A percentile compares a stretch with the other conserved stretches of the same genome.
These are phyloP conservation scores for Arctocebus calabarensis DNA, from an alignment of 2,797 vertebrate genomes.

Conservation along the genomic window DNA sequence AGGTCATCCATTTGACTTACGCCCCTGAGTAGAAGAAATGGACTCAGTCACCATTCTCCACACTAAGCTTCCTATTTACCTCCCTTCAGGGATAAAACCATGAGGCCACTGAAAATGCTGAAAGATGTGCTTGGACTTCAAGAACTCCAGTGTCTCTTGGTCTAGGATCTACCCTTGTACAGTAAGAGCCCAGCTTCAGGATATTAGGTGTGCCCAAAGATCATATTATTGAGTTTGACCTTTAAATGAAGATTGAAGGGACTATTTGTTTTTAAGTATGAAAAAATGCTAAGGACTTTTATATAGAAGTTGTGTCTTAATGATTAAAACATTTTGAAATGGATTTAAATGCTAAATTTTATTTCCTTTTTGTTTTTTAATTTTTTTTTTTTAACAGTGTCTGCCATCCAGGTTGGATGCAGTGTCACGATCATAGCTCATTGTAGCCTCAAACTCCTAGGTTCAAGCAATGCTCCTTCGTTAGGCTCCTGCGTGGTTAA, in stretches of 20 bases:
- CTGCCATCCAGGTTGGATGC: neutral
- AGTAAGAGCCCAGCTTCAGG: neutral
- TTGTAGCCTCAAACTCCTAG: neutral
- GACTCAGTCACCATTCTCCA: neutral
- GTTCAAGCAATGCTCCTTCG: neutral
- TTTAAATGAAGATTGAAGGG: neutral
- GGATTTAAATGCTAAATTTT: neutral
- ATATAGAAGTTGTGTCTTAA: neutral
- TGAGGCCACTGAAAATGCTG: neutral
- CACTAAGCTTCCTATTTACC: neutral
- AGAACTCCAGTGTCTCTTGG: neutral
- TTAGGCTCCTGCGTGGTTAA: neutral
- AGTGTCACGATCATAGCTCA: neutral
- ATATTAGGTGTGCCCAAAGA: neutral
- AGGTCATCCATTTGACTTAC: neutral
- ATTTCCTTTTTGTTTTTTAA: neutral
- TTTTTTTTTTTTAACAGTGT: neutral
- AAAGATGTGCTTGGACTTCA: neutral
- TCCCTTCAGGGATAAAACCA: neutral
- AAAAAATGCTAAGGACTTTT: constrained; percentile 35
- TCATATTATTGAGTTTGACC: neutral
- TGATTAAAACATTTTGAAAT: neutral
- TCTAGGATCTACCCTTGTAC: neutral
- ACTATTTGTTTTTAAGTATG: constrained; percentile 16
- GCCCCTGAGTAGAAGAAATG: neutral